These are phyloP conservation scores for Astyanax mexicanus DNA, from an alignment of 2,797 vertebrate species.

Conservation along the genomic window DNA sequence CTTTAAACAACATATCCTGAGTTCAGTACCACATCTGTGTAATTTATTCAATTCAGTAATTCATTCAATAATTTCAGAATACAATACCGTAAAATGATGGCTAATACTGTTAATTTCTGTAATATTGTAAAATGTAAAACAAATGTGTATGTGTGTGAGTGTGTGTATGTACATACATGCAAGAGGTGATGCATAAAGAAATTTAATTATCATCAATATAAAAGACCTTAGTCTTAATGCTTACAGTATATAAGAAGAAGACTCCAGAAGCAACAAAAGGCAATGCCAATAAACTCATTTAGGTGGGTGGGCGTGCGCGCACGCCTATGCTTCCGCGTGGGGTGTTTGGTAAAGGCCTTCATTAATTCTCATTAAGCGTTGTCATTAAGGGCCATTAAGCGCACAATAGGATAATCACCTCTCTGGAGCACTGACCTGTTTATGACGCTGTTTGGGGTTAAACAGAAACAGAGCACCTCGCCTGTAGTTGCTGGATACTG, in stretches of 20 bases:
- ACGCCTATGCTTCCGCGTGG: slow-evolving; percentile 27
- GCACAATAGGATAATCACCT: slow-evolving; percentile 62
- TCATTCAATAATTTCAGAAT: no score
- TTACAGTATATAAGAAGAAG: slow-evolving; percentile 1
- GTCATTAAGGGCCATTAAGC: slow-evolving; percentile 62
- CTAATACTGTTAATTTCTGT: no score
- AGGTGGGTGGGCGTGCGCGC: background rate
- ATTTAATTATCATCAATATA: background rate
- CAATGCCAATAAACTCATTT: slow-evolving; percentile 11
- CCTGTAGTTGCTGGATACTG: slow-evolving; percentile 60
- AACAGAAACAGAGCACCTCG: slow-evolving; percentile 72
- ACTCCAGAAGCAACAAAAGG: slow-evolving; percentile 5
- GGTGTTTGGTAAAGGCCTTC: slow-evolving; percentile 50
- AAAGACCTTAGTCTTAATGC: slow-evolving; percentile 13
- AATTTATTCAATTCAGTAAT: no score
- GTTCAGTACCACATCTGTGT: no score
- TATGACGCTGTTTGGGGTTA: slow-evolving; percentile 69
- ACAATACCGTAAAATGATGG: no score
- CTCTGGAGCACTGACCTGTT: slow-evolving; percentile 61
- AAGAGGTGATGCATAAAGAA: background rate
- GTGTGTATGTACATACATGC: background rate
- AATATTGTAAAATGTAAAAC: no score
- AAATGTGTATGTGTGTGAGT: background rate
- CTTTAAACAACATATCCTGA: no score
- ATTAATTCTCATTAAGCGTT: slow-evolving; percentile 63